These are phyloP conservation scores for Pseudococcus viburni DNA, from an alignment of 2,888 invertebrate species.

Conservation along the genomic window DNA sequence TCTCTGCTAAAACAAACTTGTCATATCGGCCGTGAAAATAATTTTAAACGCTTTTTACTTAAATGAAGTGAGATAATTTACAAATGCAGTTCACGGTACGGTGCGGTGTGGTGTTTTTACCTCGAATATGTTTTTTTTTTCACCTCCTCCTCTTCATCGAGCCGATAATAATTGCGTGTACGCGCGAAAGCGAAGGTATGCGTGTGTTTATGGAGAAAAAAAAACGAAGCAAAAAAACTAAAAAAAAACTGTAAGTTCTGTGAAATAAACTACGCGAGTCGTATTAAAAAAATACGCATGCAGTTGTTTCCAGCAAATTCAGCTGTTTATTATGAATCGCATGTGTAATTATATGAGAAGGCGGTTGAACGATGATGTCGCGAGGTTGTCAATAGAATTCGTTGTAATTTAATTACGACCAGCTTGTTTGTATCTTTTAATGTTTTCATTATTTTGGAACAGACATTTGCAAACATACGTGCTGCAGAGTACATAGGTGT, in stretches of 20 bases:
- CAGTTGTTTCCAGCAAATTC: constrained; percentile 35
- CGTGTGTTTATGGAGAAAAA: background rate
- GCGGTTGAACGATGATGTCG: background rate
- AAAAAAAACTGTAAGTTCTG: background rate
- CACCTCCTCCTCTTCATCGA: background rate
- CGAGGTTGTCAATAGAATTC: background rate
- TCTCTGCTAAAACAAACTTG: constrained; percentile 32
- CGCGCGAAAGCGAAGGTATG: background rate
- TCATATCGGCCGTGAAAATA: constrained; percentile 6
- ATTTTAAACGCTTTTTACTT: constrained; percentile 22
- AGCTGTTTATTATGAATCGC: constrained; percentile 28
- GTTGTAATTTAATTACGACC: background rate
- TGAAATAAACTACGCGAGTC: background rate
- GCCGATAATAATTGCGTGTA: background rate
- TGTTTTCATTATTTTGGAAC: no score
- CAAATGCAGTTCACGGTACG: background rate
- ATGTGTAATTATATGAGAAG: background rate
- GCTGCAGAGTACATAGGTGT: no score
- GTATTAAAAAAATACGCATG: background rate
- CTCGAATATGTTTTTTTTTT: background rate
- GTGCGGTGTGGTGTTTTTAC: background rate
- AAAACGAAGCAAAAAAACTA: background rate
- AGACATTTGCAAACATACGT: no score
- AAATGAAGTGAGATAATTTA: constrained; percentile 42
- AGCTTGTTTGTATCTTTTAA: no score